Evolutionary conservation across 2,113 vertebrate species (phyloP).

Genomic region (Apeltes quadracus): DNA sequence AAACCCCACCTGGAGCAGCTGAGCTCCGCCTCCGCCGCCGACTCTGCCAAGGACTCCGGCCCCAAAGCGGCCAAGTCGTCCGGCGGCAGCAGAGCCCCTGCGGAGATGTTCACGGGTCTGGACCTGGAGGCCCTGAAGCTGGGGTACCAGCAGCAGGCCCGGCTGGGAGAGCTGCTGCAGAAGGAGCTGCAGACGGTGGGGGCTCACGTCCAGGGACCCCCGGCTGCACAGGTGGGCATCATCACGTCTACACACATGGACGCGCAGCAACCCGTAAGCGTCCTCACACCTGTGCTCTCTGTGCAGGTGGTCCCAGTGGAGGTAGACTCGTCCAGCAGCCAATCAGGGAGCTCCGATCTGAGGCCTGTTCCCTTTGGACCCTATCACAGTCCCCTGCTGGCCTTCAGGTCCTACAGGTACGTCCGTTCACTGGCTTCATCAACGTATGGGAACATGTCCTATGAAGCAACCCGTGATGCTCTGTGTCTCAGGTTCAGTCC

Average conservation of each 20-base stretch:
- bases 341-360: conserved; percentile 76
- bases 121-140: conserved; percentile 87
- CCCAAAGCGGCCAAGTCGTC: conserved; percentile 78
- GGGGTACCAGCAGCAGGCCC: conserved; percentile 80
- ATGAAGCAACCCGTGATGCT: background rate
- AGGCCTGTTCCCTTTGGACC: conserved; percentile 85
- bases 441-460: too few species aligned
- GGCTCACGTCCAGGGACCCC: conserved; percentile 58
- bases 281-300: background rate
- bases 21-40: conserved; percentile 78
- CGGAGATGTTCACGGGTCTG: conserved; percentile 87
- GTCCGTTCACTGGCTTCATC: background rate
- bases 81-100: conserved; percentile 56
- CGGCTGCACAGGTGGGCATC: conserved; percentile 76
- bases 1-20: conserved; percentile 91
- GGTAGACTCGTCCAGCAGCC: conserved; percentile 76
- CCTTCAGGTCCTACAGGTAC: conserved; percentile 97
- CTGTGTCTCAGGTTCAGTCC: conserved; percentile 89
- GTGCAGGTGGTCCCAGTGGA: conserved; percentile 85
- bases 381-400: conserved; percentile 92
- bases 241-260: background rate
- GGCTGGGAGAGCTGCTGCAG: conserved; percentile 85
- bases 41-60: conserved; percentile 62
- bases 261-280: too few species aligned
- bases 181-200: conserved; percentile 66